Conservation (phyloP, 2,888 invertebrate species). For the Apamea anceps region DNA sequence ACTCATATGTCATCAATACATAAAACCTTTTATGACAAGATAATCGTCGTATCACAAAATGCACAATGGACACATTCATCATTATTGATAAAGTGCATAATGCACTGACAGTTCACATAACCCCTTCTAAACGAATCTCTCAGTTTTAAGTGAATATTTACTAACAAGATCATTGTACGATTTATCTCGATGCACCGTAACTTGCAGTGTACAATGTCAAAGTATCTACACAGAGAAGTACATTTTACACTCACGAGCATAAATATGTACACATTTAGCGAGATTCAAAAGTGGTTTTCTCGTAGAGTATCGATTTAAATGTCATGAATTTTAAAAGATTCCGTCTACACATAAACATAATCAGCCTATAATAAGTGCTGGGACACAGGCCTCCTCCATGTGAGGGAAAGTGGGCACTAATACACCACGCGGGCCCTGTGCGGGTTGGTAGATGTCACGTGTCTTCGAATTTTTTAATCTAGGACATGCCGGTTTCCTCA, state of each 20-base stretch:
- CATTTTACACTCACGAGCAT: constrained; percentile 4
- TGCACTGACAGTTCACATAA: constrained; percentile 5
- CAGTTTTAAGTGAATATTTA: constrained; percentile 33
- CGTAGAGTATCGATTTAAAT: background rate
- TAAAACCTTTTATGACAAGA: background rate
- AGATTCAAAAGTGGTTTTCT: background rate
- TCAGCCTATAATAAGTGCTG: no score
- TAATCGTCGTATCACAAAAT: background rate
- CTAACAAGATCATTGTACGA: constrained; percentile 53
- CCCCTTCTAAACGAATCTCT: constrained; percentile 5
- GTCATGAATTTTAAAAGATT: background rate
- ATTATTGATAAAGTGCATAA: constrained; percentile 24
- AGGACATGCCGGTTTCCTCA: background rate
- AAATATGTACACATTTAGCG: background rate
- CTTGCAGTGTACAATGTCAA: constrained; percentile 3
- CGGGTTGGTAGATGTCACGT: background rate
- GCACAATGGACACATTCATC: background rate
- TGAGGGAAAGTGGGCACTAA: no score
- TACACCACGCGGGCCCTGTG: background rate
- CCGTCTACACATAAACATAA: background rate
- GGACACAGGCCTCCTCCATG: no score
- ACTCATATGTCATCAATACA: background rate
- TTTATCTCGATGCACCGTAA: constrained; percentile 44
- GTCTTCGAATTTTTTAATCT: background rate
- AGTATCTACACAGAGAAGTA: constrained; percentile 17